Evolutionary conservation across 2,888 invertebrate genomes (phyloP), one percentile per base, ranked within the genome.

Genomic region (Sinhomidia bicolor): DNA sequence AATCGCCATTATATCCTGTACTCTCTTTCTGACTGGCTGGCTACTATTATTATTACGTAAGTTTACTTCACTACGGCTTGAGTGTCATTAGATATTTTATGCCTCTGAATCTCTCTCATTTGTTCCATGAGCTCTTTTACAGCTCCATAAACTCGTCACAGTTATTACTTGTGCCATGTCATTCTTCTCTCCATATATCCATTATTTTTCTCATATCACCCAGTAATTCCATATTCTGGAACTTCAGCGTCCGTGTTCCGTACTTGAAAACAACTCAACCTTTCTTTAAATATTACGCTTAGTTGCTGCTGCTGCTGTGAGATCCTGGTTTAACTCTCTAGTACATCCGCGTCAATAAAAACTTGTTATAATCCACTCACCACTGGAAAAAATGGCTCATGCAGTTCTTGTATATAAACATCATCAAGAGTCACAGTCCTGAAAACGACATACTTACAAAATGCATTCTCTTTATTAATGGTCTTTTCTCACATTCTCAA

Each of bases 111-210:
- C n/a, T 86, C 85, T 68, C 88, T 90, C 90, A 90, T 90, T 89
- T 89, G 90, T 89, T 90, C 90, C 86, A 82, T 62, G 83, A 89
- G 83, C 83, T 90, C 88, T 89, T 90, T 90, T 89, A 90, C 86
- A 76, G 90, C 88, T 80, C 86, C 88, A 90, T 90, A 90, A 90
- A 90, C 74, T 68, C 51, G 36, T n/a, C 44, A n/a, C 71, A 81
- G 86, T 80, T 87, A 86, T 86, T 80, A 86, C 65, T 20, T 51
- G 41, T 32, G 36, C 65, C 74, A 14, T 68, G 81, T 65, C 76
- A 44, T 54, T 74, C 60, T 51, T 54, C 57, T 23, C 29, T 32
- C 76, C n/a, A n/a, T n/a, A n/a, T n/a, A n/a, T n/a, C n/a, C n/a
- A n/a, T n/a, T 41, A 74, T 82, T 62, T 51, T 76, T 76, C 51